A percentile compares a stretch with the other conserved stretches of the same genome.
phyloP scores from a whole-genome alignment of 2,113 vertebrate genomes.

The Albula goreensis region DNA sequence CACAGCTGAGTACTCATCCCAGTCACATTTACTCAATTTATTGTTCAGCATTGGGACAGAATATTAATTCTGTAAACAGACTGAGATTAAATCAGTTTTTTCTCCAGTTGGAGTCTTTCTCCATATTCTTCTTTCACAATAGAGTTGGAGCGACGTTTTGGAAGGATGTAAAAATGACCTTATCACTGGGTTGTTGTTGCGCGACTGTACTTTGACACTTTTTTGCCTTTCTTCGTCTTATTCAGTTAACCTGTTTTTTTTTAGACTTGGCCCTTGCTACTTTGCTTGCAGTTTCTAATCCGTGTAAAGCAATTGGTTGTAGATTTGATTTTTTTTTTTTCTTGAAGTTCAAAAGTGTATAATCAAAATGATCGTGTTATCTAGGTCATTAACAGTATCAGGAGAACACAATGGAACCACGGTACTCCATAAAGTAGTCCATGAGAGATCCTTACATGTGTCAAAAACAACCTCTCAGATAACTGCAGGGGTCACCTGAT shows the following conservation, averaged over 20 bases:
- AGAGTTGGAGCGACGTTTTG: slow-evolving; percentile 45
- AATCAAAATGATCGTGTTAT: slow-evolving; percentile 63
- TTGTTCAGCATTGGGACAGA: no score
- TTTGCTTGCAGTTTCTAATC: slow-evolving; percentile 36
- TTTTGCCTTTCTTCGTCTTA: slow-evolving; percentile 30
- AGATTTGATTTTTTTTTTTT: slow-evolving; percentile 35
- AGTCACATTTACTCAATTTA: no score
- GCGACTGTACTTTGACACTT: slow-evolving; percentile 22
- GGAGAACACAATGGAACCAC: slow-evolving; percentile 60
- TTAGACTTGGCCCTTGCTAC: slow-evolving; percentile 48
- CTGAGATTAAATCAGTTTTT: slow-evolving; percentile 49
- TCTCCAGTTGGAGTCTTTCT: not conserved
- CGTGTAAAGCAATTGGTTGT: slow-evolving; percentile 46
- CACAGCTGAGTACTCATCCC: no score
- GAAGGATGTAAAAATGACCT: no score
- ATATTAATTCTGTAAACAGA: slow-evolving; percentile 40
- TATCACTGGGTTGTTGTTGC: no score
- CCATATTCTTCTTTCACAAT: slow-evolving; percentile 35
- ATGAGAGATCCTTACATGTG: slow-evolving; percentile 49
- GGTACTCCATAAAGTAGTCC: slow-evolving; percentile 72
- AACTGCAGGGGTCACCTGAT: slow-evolving; percentile 72
- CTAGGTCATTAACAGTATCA: slow-evolving; percentile 67
- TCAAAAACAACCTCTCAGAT: slow-evolving; percentile 67
- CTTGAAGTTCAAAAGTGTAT: slow-evolving; percentile 41
- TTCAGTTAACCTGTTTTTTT: slow-evolving; percentile 31